These are phyloP conservation scores for Drosophila paranaensis DNA, from an alignment of 2,888 invertebrate genomes.

Conservation along the genomic window DNA sequence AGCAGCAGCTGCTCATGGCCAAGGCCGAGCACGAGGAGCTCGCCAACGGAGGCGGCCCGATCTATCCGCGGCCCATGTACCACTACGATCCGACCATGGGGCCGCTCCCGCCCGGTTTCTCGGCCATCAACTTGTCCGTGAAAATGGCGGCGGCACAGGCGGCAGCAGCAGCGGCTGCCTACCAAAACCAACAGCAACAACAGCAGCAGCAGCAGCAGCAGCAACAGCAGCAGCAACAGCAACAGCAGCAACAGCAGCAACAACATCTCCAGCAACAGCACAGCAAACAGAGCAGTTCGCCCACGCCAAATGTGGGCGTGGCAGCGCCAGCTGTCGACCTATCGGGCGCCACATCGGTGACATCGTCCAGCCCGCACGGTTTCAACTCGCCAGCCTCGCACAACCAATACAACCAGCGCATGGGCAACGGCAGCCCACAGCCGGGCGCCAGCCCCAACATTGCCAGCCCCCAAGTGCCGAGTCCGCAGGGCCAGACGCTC, in stretches of 20 bases:
- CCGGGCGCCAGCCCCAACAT: slow-evolving; percentile 94
- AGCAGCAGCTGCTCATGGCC: slow-evolving; percentile 86
- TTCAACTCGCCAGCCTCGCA: slow-evolving; percentile 84
- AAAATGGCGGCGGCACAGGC: slow-evolving; percentile 88
- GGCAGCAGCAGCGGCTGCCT: slow-evolving; percentile 84
- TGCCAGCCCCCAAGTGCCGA: slow-evolving; percentile 95
- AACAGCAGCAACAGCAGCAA: slow-evolving; percentile 69
- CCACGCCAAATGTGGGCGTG: slow-evolving; percentile 86
- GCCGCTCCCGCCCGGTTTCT: slow-evolving; percentile 90
- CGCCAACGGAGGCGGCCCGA: slow-evolving; percentile 87
- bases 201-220: slow-evolving; percentile 79
- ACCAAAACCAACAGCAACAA: slow-evolving; percentile 81
- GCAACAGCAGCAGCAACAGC: slow-evolving; percentile 73
- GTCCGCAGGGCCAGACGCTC: slow-evolving; percentile 95
- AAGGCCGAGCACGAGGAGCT: slow-evolving; percentile 90
- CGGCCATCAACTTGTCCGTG: slow-evolving; percentile 93
- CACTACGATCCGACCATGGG: slow-evolving; percentile 91
- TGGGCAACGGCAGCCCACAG: slow-evolving; percentile 90
- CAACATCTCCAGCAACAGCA: slow-evolving; percentile 86
- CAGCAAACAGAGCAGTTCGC: slow-evolving; percentile 86
- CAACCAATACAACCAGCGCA: slow-evolving; percentile 84
- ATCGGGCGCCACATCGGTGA: slow-evolving; percentile 92
- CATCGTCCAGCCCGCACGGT: slow-evolving; percentile 93
- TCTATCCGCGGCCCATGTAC: slow-evolving; percentile 93
- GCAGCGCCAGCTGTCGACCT: slow-evolving; percentile 92